Conservation (phyloP, 2,888 invertebrate genomes). For the Chymomyza caudatula region DNA sequence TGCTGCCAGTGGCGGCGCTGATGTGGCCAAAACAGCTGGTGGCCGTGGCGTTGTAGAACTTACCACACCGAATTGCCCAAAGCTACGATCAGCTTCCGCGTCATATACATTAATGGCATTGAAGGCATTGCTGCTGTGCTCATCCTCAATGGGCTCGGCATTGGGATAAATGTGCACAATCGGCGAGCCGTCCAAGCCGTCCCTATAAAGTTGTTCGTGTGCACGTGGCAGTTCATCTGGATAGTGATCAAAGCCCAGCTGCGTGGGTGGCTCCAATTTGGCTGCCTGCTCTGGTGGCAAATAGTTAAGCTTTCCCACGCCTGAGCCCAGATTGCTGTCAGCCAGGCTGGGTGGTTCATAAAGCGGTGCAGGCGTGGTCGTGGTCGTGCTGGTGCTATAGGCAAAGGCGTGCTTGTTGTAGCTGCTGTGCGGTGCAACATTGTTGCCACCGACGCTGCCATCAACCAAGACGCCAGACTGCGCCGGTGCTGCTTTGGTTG, state of each 20-base stretch:
- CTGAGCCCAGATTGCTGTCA: conserved; percentile 36
- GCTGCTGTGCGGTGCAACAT: conserved; percentile 26
- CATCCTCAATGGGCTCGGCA: conserved; percentile 64
- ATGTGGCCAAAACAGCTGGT: conserved; percentile 17
- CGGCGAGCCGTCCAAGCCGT: conserved; percentile 30
- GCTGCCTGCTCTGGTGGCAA: conserved; percentile 74
- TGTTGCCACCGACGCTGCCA: conserved; percentile 74
- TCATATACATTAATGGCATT: conserved; percentile 57
- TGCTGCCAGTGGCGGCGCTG: conserved; percentile 10
- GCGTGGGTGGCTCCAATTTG: conserved; percentile 74
- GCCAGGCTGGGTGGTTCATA: conserved; percentile 43
- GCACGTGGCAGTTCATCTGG: conserved; percentile 69
- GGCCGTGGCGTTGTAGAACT: conserved; percentile 44
- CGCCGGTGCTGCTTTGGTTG: conserved; percentile 85
- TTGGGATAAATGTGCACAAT: conserved; percentile 69
- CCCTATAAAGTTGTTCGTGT: conserved; percentile 34
- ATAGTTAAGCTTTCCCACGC: conserved; percentile 68
- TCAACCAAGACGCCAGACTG: conserved; percentile 82
- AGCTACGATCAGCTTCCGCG: conserved; percentile 56
- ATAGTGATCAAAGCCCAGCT: conserved; percentile 77
- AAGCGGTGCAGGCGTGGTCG: conserved; percentile 48
- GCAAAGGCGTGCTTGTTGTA: conserved; percentile 43
- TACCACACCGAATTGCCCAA: conserved; percentile 42
- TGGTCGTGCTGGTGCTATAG: conserved; percentile 50
- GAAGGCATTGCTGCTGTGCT: conserved; percentile 45